Conservation (phyloP, 2,113 vertebrate genomes). For the Columbina picui region DNA sequence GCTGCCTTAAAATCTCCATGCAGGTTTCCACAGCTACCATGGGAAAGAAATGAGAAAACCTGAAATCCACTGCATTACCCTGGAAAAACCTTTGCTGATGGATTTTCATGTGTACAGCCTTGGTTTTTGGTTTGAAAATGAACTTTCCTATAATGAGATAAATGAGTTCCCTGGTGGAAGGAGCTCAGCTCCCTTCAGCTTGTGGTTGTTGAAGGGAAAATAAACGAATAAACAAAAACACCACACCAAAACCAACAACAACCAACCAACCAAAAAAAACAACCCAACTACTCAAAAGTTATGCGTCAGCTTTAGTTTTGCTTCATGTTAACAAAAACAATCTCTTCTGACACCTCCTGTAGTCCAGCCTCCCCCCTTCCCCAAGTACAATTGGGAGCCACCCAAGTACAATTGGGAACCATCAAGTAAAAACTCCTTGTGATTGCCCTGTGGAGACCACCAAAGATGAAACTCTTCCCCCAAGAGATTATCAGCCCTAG, state of each 20-base stretch:
- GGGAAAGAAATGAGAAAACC: not conserved
- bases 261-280: no score
- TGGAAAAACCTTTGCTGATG: constrained; percentile 15
- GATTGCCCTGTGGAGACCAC: not conserved
- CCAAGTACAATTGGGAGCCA: not conserved
- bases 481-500: not conserved
- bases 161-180: not conserved
- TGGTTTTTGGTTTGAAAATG: not conserved
- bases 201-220: not conserved
- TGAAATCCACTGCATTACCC: not conserved
- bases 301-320: not conserved
- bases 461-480: not conserved
- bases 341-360: accelerated
- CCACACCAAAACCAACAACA: no score
- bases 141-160: not conserved
- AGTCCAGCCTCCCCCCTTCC: not conserved
- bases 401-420: not conserved
- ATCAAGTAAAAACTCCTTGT: not conserved
- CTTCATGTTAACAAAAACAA: not conserved
- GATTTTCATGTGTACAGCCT: not conserved
- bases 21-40: not conserved
- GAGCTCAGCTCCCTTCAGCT: not conserved
- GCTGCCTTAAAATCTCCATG: not conserved
- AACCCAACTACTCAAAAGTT: not conserved
- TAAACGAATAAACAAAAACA: not conserved